These are phyloP conservation scores for Platypus cylindrus DNA, from an alignment of 2,888 invertebrate genomes.

Conservation along the genomic window DNA sequence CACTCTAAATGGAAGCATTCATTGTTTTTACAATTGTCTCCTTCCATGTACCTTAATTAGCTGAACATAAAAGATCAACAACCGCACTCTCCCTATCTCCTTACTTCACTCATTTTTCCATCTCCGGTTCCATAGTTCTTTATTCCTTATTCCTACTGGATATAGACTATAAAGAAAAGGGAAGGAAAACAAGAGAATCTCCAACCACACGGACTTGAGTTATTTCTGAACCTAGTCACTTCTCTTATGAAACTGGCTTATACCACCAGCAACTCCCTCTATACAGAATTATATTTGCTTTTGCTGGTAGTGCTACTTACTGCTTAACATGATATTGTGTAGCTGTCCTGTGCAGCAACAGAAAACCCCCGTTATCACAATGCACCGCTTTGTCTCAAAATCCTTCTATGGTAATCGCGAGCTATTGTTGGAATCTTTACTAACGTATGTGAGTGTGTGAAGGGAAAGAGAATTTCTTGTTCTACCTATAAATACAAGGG, in stretches of 20 bases:
- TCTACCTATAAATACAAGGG: constrained; percentile 20
- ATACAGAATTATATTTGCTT: no score
- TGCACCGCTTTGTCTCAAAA: constrained; percentile 33
- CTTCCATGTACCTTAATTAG: constrained; percentile 7
- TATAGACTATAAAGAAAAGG: no score
- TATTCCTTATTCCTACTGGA: no score
- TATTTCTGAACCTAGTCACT: no score
- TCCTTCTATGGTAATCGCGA: constrained; percentile 33
- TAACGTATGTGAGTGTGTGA: constrained; percentile 18
- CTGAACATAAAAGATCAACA: constrained; percentile 9
- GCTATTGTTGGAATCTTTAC: constrained; percentile 28
- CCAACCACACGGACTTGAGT: no score
- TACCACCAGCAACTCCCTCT: no score
- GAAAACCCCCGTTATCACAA: constrained; percentile 29
- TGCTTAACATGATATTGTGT: constrained; percentile 33
- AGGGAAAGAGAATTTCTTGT: background rate
- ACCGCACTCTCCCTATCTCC: background rate
- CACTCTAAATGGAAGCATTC: background rate
- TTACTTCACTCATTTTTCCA: background rate
- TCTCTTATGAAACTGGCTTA: constrained; percentile 24
- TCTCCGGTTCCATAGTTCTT: background rate
- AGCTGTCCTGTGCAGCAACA: constrained; percentile 32
- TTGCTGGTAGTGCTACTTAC: no score
- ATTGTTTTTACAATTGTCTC: constrained; percentile 3
- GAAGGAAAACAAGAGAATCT: no score